Evolutionary conservation across 1,140 invertebrate genomes (phyloP), one percentile per base, ranked within the genome.

Genomic region (Dysdera silvatica): DNA sequence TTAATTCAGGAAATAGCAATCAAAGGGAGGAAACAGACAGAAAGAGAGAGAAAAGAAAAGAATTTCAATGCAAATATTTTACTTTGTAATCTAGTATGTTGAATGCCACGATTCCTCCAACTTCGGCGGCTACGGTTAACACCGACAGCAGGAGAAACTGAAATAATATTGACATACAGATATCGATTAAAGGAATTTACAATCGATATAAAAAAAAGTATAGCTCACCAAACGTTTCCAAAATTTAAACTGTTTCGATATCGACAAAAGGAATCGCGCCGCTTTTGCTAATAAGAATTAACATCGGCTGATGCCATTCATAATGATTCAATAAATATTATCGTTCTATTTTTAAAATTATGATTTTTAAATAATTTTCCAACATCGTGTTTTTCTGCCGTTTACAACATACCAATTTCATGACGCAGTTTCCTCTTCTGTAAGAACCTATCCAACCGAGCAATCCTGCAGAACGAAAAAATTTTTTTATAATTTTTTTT

Each of bases 71-170:
- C n/a, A n/a, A n/a, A n/a, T 28, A n/a, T 0, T 68, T 69, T 65
- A 77, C 75, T 70, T 76, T 72, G 33, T 74, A 70, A 48, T 72
- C 68, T 29, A 74, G 51, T 35, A 78, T 72, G 69, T 73, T 74
- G 8, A 78, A 70, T 1, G 76, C 70, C 2, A 78, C 65, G 20
- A 78, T 71, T 18, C 76, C 76, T 2, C 76, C 77, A 43, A 78
- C 70, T 62, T 77, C 73, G 7, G 72, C 68, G 5, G 73, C 66
- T n/a, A 78, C 70, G 16, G 71, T 71, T 31, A 76, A 52, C 20
- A 77, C 69, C 23, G 73, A 69, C 47, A 74, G 57, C 16, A 73
- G 65, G 28, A 78, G 68, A 60, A 74, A 78, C 74, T 77, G 65
- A 67, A 65, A 60, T 40, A 47, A 65, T 32, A 29, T 47, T 47